Conservation (phyloP, 1,140 invertebrate species). For the Saccostrea cuccullata region DNA sequence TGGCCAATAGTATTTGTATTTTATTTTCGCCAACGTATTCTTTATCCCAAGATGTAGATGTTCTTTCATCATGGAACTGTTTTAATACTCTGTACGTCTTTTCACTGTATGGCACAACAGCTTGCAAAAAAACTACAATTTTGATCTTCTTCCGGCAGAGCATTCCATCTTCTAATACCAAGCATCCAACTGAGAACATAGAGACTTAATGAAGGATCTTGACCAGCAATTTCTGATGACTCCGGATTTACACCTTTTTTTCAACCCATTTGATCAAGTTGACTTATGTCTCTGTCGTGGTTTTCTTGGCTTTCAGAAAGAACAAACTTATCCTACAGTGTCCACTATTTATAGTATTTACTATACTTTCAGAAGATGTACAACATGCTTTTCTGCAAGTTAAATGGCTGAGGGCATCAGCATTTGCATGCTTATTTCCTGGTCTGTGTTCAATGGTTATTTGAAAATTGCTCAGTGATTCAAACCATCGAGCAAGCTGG, state of each 20-base stretch:
- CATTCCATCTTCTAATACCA: not conserved
- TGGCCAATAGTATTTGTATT: too few species aligned
- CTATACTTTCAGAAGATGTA: not conserved
- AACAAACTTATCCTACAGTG: not conserved
- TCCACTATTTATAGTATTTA: not conserved
- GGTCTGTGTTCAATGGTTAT: too few species aligned
- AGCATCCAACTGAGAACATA: not conserved
- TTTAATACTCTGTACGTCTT: not conserved
- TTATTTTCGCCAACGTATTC: conserved; percentile 13
- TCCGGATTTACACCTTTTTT: not conserved
- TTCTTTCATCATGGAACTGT: conserved; percentile 20
- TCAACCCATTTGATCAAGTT: not conserved
- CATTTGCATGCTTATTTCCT: too few species aligned
- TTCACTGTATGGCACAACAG: not conserved
- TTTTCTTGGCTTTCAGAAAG: not conserved
- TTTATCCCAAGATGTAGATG: conserved; percentile 2
- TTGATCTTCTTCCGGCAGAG: not conserved
- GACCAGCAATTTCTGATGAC: too few species aligned
- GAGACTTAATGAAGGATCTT: not conserved
- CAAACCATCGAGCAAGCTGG: too few species aligned
- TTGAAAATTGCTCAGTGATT: too few species aligned
- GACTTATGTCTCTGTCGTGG: not conserved
- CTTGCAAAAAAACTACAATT: too few species aligned
- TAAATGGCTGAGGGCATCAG: too few species aligned
- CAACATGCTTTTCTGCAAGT: too few species aligned